These are phyloP conservation scores for Eurois occulta DNA, from an alignment of 2,888 invertebrate species.

Conservation along the genomic window DNA sequence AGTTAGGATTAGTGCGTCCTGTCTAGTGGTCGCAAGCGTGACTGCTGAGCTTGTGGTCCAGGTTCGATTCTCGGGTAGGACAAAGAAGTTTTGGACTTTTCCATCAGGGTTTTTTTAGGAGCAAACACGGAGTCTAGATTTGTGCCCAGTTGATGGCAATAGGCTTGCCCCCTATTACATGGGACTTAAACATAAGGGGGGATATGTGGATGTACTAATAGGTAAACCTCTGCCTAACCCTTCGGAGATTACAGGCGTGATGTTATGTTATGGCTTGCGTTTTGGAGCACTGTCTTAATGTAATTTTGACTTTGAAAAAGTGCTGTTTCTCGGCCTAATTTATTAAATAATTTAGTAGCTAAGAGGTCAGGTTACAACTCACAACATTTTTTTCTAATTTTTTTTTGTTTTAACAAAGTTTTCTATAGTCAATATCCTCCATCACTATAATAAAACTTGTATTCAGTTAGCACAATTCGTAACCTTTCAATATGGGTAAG, in stretches of 20 bases:
- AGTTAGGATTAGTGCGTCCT: too few species aligned
- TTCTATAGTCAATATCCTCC: neutral
- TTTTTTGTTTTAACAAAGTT: too few species aligned
- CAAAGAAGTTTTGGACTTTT: neutral
- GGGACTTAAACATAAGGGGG: too few species aligned
- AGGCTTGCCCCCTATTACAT: neutral
- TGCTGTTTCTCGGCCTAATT: too few species aligned
- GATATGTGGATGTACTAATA: too few species aligned
- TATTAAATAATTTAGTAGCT: too few species aligned
- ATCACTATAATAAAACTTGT: neutral
- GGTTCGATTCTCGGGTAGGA: neutral
- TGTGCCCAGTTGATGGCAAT: neutral
- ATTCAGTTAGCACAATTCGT: neutral
- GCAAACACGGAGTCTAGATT: neutral
- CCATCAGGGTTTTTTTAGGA: neutral
- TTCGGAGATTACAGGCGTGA: neutral
- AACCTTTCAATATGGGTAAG: neutral
- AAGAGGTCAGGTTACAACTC: too few species aligned
- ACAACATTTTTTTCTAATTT: too few species aligned
- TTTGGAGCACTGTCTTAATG: too few species aligned
- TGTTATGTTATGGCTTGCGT: neutral
- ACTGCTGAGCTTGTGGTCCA: too few species aligned
- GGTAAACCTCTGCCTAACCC: too few species aligned
- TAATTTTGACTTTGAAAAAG: neutral
- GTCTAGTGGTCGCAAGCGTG: neutral